Evolutionary conservation across 2,113 vertebrate species (phyloP), one percentile per base, ranked within the genome.

Genomic region (Camelus dromedarius): DNA sequence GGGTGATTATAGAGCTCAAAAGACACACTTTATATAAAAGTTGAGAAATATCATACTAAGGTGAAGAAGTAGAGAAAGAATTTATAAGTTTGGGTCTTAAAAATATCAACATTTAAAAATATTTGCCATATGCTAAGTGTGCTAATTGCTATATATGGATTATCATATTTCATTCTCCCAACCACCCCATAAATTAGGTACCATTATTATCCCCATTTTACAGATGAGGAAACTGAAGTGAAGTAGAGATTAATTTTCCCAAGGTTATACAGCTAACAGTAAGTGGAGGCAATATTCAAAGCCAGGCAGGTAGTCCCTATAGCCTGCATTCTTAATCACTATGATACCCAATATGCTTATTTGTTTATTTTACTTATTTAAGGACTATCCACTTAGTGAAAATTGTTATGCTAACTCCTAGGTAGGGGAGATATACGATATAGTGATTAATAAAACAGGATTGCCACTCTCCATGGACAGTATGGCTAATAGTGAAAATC

Each of bases 61-160:
- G 15, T 70, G 16, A 80, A 80, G 62, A 77, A 87, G 9, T 30
- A 42, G 30, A 76, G 20, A 81, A 80, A 89, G 24, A 79, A 58
- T n/a, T 83, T 94, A 10, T 50, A 82, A 85, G 8, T 54, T 56
- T 81, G 72, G 77, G 12, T 87, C 73, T 83, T 54, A 89, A 89
- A 76, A 95, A 86, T 30, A 84, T 19, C 58, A 84, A 66, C 35
- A 77, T 62, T 80, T 83, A n/a, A 64, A 92, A 94, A 73, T 60
- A 95, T 30, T 82, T 94, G 32, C 42, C 48, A 26, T 64, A 89
- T 16, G 20, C 20, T 13, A 72, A 69, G 18, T 38, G 30, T 60
- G 12, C 35, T 82, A 66, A 86, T 30, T 46, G 56, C 50, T 85
- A 9, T n/a, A 32, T 35, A 67, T 54, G 12, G 0, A 48, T 52